Conservation (phyloP, 2,113 vertebrate genomes). For the Ardeotis arabs region DNA sequence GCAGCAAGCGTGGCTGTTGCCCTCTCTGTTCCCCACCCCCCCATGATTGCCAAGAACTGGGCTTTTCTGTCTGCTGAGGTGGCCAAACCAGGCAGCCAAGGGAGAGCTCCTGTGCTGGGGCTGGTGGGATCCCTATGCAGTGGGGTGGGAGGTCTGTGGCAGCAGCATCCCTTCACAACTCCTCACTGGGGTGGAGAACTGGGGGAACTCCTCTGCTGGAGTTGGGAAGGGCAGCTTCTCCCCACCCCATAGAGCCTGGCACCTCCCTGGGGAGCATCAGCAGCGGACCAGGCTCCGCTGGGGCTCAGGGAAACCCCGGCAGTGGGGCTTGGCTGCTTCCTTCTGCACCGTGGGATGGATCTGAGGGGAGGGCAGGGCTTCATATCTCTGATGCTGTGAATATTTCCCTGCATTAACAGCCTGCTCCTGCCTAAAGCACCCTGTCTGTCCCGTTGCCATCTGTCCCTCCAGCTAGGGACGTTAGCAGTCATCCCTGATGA, state of each 20-base stretch:
- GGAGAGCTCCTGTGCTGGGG: neutral
- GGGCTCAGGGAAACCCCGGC: neutral
- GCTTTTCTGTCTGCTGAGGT: neutral
- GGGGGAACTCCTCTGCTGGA: neutral
- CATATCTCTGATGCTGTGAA: neutral
- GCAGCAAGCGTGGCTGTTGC: neutral
- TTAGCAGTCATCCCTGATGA: neutral
- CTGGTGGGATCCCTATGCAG: fast-evolving
- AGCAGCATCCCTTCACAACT: neutral
- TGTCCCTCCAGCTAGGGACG: neutral
- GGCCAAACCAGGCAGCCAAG: neutral
- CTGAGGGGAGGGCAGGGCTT: neutral
- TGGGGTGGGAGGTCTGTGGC: too few relatives aligned
- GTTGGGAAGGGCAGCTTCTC: neutral
- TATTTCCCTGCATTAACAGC: neutral
- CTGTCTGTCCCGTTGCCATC: neutral
- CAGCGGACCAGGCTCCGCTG: neutral
- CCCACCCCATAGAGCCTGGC: neutral
- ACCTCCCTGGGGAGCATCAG: neutral
- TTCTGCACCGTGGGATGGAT: neutral
- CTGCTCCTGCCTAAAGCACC: neutral
- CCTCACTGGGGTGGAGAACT: neutral
- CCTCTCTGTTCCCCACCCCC: too few relatives aligned
- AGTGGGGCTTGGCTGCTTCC: neutral
- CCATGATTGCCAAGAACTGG: neutral